phyloP scores from a whole-genome alignment of 1,140 invertebrate genomes.

The Penaeus chinensis region DNA sequence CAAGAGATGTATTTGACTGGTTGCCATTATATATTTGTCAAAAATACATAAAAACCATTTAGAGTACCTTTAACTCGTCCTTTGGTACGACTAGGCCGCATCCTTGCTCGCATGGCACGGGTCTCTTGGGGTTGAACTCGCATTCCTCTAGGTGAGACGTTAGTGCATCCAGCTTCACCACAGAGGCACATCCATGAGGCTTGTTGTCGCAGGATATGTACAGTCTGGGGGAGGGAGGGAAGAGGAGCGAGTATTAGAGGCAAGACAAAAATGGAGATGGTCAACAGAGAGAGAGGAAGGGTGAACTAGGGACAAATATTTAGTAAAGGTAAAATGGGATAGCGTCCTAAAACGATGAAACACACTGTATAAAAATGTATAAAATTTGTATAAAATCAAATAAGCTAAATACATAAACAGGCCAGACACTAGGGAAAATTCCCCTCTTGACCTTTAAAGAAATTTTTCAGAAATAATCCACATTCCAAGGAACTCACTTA shows the following conservation, averaged over 20 bases:
- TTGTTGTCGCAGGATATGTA: slow-evolving; percentile 92
- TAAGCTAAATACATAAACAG: neutral
- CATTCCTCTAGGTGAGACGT: slow-evolving; percentile 88
- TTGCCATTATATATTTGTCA: too few species aligned
- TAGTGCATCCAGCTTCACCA: slow-evolving; percentile 88
- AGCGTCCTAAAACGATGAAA: too few species aligned
- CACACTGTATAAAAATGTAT: too few species aligned
- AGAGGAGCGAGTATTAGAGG: neutral
- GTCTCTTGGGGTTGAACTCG: slow-evolving; percentile 93
- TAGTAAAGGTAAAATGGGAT: too few species aligned
- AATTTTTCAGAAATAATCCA: neutral
- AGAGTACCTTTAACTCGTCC: slow-evolving; percentile 83
- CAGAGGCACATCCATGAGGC: slow-evolving; percentile 83
- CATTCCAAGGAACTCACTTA: slow-evolving; percentile 70
- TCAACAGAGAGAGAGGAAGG: too few species aligned
- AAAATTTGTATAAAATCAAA: too few species aligned
- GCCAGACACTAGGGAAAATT: neutral
- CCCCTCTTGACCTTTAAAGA: too few species aligned
- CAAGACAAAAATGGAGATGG: neutral
- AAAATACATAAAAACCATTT: neutral
- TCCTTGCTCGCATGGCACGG: slow-evolving; percentile 90
- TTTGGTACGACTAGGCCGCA: slow-evolving; percentile 94
- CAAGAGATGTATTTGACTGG: too few species aligned
- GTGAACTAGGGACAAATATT: too few species aligned
- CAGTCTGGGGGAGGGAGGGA: slow-evolving; percentile 73